Evolutionary conservation across 2,888 invertebrate genomes (phyloP), one percentile per base, ranked within the genome.

Genomic region (Amphipoea oculea): DNA sequence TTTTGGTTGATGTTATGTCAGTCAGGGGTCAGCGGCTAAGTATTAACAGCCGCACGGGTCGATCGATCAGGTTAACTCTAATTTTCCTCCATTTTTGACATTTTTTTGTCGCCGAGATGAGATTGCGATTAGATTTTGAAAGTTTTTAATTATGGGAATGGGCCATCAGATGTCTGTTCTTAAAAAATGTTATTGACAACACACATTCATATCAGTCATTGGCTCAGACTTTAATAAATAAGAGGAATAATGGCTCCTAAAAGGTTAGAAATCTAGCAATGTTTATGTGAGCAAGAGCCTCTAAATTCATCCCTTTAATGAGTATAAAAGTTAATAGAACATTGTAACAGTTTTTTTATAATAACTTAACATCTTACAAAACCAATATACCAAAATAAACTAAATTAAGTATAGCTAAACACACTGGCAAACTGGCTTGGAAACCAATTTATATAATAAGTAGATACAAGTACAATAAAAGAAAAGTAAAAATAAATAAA

Each of bases 341-440:
- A 36, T 51, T n/a, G 17, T 66, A 51, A 70, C 20, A 40, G 9
- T 67, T 14, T 23, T 40, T 40, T 3, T 51, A 23, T 54, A 69
- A 66, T 81, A 76, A 78, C 54, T 51, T 73, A 78, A 79, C 17
- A 51, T 23, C 57, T 45, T 68, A 79, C 20, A 80, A 74, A 80
- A 66, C 60, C 51, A 77, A 67, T 45, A 67, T 62, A 81, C 62
- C 62, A 9, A 51, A 63, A 77, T 63, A 57, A 71, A 60, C 14
- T 48, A 40, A 83, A 48, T 78, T 72, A 57, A 57, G 9, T 57
- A 83, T 20, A 63, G 29, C 67, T 83, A 71, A 68, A 48, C 23
- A 62, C 83, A 67, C 60, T 67, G 40, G 57, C 57, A 70, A 36
- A 9, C 2, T 2, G 54, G 42, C 45, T 67, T 29, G 1, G 71